A percentile compares a stretch with the other conserved stretches of the same genome.
Evolutionary conservation across 2,888 invertebrate species (phyloP).

Genomic region (Protonemura montana): DNA sequence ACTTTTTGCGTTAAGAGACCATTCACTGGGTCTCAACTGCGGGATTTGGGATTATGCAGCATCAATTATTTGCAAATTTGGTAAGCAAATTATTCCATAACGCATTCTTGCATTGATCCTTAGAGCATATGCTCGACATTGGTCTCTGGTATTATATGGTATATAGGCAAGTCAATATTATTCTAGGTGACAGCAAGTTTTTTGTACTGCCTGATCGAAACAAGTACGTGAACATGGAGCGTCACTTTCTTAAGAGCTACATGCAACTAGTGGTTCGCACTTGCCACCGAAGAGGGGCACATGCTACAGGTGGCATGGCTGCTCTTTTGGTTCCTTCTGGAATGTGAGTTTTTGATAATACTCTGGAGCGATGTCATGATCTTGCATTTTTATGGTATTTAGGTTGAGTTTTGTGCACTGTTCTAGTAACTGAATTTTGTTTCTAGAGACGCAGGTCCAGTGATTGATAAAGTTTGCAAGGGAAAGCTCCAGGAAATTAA

Average conservation of each 20-base stretch:
- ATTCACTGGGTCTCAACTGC: slow-evolving; percentile 75
- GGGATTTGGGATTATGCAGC: slow-evolving; percentile 80
- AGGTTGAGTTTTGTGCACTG: background rate
- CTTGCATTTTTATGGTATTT: too few species aligned
- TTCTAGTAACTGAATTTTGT: background rate
- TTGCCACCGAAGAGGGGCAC: slow-evolving; percentile 68
- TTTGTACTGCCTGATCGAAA: slow-evolving; percentile 73
- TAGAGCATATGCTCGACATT: too few species aligned
- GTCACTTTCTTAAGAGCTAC: slow-evolving; percentile 70
- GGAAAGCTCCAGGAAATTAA: slow-evolving; percentile 66
- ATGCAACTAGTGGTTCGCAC: slow-evolving; percentile 66
- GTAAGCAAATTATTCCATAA: too few species aligned
- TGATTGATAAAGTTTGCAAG: slow-evolving; percentile 61
- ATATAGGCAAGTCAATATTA: too few species aligned
- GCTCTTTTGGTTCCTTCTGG: slow-evolving; percentile 62
- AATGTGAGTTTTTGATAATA: background rate
- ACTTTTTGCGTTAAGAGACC: slow-evolving; percentile 69
- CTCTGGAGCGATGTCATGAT: too few species aligned
- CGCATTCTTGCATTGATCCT: too few species aligned
- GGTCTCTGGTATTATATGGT: too few species aligned
- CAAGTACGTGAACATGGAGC: slow-evolving; percentile 72
- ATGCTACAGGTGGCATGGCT: slow-evolving; percentile 75
- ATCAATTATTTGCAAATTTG: slow-evolving; percentile 71
- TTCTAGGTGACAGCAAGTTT: slow-evolving; percentile 63
- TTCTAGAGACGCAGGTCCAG: slow-evolving; percentile 50